A percentile compares a stretch with the other conserved stretches of the same genome.
Conservation (phyloP, 2,888 invertebrate genomes). For the Vesta saturnalis region DNA sequence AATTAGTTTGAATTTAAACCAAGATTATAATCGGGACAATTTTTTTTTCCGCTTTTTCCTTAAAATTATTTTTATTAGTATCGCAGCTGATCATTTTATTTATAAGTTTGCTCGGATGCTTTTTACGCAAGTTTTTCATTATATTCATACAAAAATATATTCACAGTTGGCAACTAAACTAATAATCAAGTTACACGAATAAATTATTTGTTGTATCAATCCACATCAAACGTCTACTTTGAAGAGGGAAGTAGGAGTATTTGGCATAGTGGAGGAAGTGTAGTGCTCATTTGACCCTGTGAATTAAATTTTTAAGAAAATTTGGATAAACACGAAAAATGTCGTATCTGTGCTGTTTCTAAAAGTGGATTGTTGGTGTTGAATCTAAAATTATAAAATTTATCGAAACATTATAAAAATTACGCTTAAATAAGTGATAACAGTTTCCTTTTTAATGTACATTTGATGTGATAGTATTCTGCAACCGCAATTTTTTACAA, state of each 20-base stretch:
- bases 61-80: not conserved
- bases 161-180: not conserved
- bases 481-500: constrained; percentile 7
- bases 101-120: not conserved
- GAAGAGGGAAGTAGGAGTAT: not conserved
- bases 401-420: too few relatives aligned
- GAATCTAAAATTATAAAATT: not conserved
- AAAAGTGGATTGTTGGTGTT: not conserved
- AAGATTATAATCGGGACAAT: not conserved
- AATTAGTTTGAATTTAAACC: not conserved
- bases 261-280: not conserved
- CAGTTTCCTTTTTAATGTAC: not conserved
- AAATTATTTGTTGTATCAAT: constrained; percentile 3
- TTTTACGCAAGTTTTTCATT: constrained; percentile 3
- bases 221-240: not conserved
- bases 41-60: not conserved
- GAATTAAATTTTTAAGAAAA: too few relatives aligned
- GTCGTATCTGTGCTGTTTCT: not conserved
- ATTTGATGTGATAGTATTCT: not conserved
- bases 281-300: too few relatives aligned
- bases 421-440: too few relatives aligned
- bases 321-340: not conserved
- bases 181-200: not conserved
- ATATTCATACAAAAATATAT: constrained; percentile 4
- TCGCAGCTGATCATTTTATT: not conserved